phyloP scores from a whole-genome alignment of 2,888 invertebrate genomes.

The Therioaphis trifolii region DNA sequence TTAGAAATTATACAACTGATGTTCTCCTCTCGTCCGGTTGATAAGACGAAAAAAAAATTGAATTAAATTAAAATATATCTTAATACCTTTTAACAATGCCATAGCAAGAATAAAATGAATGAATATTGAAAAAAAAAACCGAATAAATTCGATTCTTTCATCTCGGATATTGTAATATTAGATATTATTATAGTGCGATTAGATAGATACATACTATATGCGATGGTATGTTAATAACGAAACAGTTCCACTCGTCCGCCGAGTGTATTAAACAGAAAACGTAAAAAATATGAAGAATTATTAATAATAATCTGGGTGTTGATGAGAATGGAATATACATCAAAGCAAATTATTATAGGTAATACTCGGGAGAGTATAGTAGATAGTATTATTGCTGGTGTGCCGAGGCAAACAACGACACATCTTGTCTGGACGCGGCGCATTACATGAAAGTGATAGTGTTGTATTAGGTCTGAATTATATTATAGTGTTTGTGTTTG shows the following conservation, averaged over 20 bases:
- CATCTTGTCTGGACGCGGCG: neutral
- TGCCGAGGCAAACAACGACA: neutral
- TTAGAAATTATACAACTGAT: neutral
- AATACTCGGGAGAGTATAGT: conserved; percentile 6
- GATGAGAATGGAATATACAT: conserved; percentile 38
- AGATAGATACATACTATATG: too few species aligned
- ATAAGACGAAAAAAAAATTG: conserved; percentile 9
- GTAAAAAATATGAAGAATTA: neutral
- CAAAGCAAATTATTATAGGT: conserved; percentile 15
- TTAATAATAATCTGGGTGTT: neutral
- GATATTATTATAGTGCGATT: too few species aligned
- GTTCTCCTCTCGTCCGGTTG: neutral
- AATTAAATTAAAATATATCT: neutral
- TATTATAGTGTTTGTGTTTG: conserved; percentile 19
- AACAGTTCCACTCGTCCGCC: conserved; percentile 45
- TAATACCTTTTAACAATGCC: too few species aligned
- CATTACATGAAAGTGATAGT: too few species aligned
- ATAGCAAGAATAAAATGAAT: too few species aligned
- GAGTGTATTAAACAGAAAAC: too few species aligned
- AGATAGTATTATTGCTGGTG: too few species aligned
- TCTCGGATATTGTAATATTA: too few species aligned
- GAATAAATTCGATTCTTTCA: too few species aligned
- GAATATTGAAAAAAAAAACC: too few species aligned
- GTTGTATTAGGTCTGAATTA: too few species aligned
- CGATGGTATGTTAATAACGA: neutral